Base-by-base conservation (phyloP, 1,140 invertebrate species). In the Whitmania pigra region DNA sequence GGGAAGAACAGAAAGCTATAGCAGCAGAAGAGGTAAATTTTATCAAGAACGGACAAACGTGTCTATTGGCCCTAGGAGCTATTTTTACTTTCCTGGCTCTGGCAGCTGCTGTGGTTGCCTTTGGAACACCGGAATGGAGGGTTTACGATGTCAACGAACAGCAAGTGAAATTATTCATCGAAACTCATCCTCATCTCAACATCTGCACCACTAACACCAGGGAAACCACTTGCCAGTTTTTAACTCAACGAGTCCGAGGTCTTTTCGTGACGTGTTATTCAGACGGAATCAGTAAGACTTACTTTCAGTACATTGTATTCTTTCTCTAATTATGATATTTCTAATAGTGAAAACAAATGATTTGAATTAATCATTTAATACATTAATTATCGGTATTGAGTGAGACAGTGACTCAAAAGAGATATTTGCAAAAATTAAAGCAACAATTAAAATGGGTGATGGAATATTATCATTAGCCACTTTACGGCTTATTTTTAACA, bases 41-140 rank as follows among this genome's bases (percentile, higher is more conserved):
- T 13, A 63, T 63, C 22, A 63, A 63, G 29, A 2, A 63, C 18
- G 57, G 57, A 25, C 57, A 63, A 20, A 31, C 57, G 11, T 63
- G 57, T 63, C 22, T 63, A 25, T 13, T 63, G 57, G 57, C 22
- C 22, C 18, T 63, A 13, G 57, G 57, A 31, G 29, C 29, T 20
- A 63, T 7, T 13, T 63, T 63, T 63, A 22, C 29, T 63, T 25
- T 63, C 15, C 57, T 63, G 57, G 57, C 57, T 63, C 29, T 63
- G 29, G 29, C 29, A 22, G 9, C 11, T 63, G 57, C 57, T 7
- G 11, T n/a, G 9, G 57, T 63, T 4, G 57, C 57, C 29, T 63
- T 63, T 31, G 57, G 57, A 22, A 63, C 57, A 13, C 57, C 57
- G 6, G 57, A 63, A 7, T 63, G 57, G 57, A 63, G 57, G 22